Percentiles rank a stretch among this genome's conserved stretches.
Evolutionary conservation across 2,113 vertebrate species (phyloP).

Genomic region (Heterotilapia buettikoferi): DNA sequence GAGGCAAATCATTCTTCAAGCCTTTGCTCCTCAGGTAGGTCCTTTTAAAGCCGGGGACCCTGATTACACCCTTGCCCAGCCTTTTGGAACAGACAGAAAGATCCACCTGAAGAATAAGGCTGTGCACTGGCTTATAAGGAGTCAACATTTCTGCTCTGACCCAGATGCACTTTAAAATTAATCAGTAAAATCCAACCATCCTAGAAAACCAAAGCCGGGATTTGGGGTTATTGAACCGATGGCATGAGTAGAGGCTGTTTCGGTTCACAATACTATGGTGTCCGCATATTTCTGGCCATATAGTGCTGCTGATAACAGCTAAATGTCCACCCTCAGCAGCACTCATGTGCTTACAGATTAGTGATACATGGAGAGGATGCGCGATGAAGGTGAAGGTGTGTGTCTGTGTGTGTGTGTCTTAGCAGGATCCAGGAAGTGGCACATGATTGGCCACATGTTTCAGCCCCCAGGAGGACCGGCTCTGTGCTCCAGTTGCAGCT

Average conservation of each 20-base stretch:
- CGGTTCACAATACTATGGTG: neutral
- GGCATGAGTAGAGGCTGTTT: neutral
- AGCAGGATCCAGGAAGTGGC: conserved; percentile 48
- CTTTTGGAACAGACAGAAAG: neutral
- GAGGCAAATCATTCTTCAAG: neutral
- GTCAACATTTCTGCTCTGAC: neutral
- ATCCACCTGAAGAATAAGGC: neutral
- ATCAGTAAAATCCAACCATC: neutral
- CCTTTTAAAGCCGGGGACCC: neutral
- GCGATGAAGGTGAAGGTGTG: conserved; percentile 4
- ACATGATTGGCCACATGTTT: conserved; percentile 58
- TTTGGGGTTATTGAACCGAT: neutral
- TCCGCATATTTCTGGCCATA: neutral
- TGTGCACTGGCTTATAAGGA: neutral
- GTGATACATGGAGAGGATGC: neutral
- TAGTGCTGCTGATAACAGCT: neutral
- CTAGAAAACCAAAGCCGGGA: rapidly evolving
- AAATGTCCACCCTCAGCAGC: neutral
- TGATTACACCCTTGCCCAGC: neutral
- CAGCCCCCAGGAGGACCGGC: conserved; percentile 49
- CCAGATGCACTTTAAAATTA: neutral
- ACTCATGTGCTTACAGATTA: neutral
- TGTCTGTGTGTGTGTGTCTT: conserved; percentile 1
- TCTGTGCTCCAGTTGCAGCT: conserved; percentile 72
- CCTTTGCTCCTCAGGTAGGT: neutral